phyloP scores from a whole-genome alignment of 2,113 vertebrate genomes.

The Bos javanicus region DNA sequence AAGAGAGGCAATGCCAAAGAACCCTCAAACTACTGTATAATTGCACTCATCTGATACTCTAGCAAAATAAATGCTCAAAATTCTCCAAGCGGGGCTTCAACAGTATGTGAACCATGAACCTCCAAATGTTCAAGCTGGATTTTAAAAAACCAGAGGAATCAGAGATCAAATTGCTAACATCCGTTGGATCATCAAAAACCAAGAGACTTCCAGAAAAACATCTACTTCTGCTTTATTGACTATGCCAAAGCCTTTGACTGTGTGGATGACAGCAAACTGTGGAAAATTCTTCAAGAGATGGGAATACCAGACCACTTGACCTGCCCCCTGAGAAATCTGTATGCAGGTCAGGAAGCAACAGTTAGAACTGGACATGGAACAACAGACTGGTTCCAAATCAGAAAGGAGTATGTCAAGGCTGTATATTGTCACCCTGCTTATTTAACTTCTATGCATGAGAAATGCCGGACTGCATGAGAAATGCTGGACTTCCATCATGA shows the following conservation, averaged over 20 bases:
- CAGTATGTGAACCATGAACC: too few relatives aligned
- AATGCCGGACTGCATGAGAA: too few relatives aligned
- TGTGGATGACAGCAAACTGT: not conserved
- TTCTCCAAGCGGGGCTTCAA: not conserved
- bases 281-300: not conserved
- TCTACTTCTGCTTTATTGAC: not conserved
- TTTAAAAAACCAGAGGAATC: not conserved
- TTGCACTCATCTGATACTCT: accelerated
- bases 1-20: not conserved
- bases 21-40: not conserved
- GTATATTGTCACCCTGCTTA: not conserved
- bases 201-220: not conserved
- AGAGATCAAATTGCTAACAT: not conserved
- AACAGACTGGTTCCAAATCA: not conserved
- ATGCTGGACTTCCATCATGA: not conserved
- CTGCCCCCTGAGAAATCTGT: not conserved
- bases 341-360: not conserved
- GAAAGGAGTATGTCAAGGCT: not conserved
- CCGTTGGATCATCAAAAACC: not conserved
- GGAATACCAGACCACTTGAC: not conserved
- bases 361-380: not conserved
- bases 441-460: not conserved
- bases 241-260: not conserved
- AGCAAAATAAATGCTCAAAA: not conserved
- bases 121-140: not conserved